Conservation (phyloP, 2,888 invertebrate genomes). For the Tridacna gigas region DNA sequence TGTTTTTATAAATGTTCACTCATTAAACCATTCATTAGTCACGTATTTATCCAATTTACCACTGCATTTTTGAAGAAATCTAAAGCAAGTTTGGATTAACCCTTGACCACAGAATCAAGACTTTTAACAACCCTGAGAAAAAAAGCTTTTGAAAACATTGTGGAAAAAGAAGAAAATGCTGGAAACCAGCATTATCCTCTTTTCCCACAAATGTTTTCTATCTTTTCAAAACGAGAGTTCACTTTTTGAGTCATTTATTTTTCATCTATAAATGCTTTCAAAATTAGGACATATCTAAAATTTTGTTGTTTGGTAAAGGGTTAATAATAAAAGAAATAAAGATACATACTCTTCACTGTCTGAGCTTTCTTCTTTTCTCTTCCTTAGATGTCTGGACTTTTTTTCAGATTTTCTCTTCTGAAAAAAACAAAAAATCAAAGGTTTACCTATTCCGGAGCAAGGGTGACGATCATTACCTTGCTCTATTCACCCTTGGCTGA, state of each 20-base stretch:
- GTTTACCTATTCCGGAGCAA: no score
- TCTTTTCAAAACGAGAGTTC: neutral
- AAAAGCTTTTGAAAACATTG: neutral
- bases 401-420: slow-evolving; percentile 73
- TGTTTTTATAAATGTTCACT: no score
- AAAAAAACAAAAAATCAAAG: no score
- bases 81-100: no score
- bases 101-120: neutral
- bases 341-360: slow-evolving; percentile 72
- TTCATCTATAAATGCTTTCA: neutral
- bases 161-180: neutral
- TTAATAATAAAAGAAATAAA: neutral
- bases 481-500: no score
- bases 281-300: no score
- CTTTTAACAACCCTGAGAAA: neutral
- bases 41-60: no score
- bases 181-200: neutral
- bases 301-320: neutral
- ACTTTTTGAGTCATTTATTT: neutral
- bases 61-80: no score
- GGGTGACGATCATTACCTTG: no score
- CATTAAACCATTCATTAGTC: no score
- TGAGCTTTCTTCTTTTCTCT: slow-evolving; percentile 75
- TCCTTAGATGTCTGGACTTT: slow-evolving; percentile 75
- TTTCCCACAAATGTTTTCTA: neutral